Evolutionary conservation across 2,797 vertebrate genomes (phyloP), one percentile per base, ranked within the genome.

Genomic region (Rhincodon typus): DNA sequence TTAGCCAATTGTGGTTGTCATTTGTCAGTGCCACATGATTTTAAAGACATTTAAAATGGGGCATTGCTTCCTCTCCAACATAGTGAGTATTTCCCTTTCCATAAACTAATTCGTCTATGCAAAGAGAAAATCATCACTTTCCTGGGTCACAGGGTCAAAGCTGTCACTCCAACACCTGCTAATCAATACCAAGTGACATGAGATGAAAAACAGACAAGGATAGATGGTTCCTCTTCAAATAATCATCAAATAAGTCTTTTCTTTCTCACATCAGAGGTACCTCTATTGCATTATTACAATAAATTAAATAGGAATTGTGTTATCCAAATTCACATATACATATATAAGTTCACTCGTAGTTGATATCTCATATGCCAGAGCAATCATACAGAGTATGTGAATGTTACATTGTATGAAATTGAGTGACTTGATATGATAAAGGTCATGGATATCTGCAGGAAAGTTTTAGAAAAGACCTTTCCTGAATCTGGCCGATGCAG

Each of bases 91-190:
- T 30, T 95, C 70, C 77, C 46, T 53, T 95, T 30, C 42, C 70
- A 62, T 62, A 62, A 62, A 62, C 30, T n/a, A 70, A 77, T 17
- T 95, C 15, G 42, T 57, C 19, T 72, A 77, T 17, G 6, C 30
- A 77, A 70, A 77, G 70, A 77, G 70, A 95, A 46, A 74, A 95
- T 95, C 70, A 53, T 70, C 46, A 95, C 53, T 77, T 53, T 70
- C 46, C 70, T 95, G 8, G 46, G 69, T 74, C 70, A 53, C 46
- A 77, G 77, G 94, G 70, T 50, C 94, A 95, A 57, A 95, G 42
- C 94, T 95, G 70, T 74, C 94, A 95, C 25, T 95, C 70, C 72
- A 57, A 34, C 69, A 94, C 27, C 94, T 94, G 69, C 94, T 94
- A 30, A 46, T 94, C 94, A 74, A 74, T 34, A 74, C 46, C 70